These are phyloP conservation scores for Oxystoma pomonae DNA, from an alignment of 2,888 invertebrate genomes.

Conservation along the genomic window DNA sequence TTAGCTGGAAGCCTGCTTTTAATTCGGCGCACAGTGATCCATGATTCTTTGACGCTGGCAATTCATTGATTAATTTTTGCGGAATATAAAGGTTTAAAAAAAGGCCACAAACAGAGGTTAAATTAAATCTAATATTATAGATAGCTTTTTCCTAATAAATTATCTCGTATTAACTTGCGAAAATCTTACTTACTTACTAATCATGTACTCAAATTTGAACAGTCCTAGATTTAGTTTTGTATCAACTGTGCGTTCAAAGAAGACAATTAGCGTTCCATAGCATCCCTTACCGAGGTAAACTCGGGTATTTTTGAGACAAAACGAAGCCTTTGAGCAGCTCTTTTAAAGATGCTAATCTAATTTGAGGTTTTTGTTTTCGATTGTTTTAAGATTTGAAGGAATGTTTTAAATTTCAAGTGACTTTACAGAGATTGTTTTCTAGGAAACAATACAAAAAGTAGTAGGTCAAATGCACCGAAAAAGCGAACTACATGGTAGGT, in stretches of 20 bases:
- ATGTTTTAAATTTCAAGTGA: neutral
- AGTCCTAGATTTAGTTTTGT: neutral
- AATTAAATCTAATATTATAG: no score
- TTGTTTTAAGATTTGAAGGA: neutral
- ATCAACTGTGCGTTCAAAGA: neutral
- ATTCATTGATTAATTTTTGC: no score
- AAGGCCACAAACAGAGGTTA: no score
- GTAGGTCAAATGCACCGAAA: no score
- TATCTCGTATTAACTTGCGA: no score
- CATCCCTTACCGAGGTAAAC: neutral
- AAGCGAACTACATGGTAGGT: no score
- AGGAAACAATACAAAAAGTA: neutral
- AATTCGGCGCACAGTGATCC: slow-evolving; percentile 15
- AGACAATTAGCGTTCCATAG: neutral
- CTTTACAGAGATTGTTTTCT: neutral
- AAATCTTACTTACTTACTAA: no score
- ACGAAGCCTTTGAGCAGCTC: neutral
- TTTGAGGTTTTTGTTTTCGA: neutral
- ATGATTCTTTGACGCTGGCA: no score
- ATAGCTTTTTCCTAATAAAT: no score
- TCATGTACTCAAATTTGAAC: no score
- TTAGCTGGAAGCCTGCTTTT: slow-evolving; percentile 21
- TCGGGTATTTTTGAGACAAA: neutral
- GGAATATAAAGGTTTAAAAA: no score
- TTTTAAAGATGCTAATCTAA: neutral